phyloP scores from a whole-genome alignment of 2,888 invertebrate species.

The Parochlus steinenii region DNA sequence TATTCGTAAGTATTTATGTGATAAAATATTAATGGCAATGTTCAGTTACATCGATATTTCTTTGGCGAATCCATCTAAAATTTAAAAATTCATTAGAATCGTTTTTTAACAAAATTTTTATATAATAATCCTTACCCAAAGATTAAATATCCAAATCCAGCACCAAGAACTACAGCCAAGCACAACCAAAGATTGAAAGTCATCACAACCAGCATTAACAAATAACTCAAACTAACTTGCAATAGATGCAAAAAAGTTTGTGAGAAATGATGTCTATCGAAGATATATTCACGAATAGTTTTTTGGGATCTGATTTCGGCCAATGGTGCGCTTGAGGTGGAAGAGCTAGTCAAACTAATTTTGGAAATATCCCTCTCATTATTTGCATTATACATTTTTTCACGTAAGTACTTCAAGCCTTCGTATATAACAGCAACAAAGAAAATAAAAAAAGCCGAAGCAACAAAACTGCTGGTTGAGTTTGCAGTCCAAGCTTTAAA shows the following conservation, averaged over 20 bases:
- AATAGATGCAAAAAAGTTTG: constrained; percentile 24
- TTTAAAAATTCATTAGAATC: no score
- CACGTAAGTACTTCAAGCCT: constrained; percentile 71
- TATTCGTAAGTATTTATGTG: no score
- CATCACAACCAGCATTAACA: constrained; percentile 29
- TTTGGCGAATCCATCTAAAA: no score
- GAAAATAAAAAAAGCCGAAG: constrained; percentile 79
- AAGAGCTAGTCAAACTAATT: constrained; percentile 18
- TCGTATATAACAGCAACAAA: constrained; percentile 86
- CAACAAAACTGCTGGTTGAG: constrained; percentile 57
- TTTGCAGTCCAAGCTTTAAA: constrained; percentile 65
- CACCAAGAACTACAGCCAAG: constrained; percentile 25
- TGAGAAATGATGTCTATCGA: constrained; percentile 20
- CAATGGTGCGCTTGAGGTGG: constrained; percentile 16
- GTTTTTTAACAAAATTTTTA: no score
- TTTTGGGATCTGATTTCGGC: not conserved
- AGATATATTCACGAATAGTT: constrained; percentile 15
- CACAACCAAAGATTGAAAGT: constrained; percentile 28
- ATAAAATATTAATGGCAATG: constrained; percentile 21
- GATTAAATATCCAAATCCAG: constrained; percentile 25
- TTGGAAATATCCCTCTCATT: no score
- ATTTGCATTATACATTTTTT: constrained; percentile 24
- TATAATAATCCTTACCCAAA: no score
- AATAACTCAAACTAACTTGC: constrained; percentile 25
- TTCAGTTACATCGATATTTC: constrained; percentile 20